Evolutionary conservation across 2,888 invertebrate genomes (phyloP).

Genomic region (Mythimna ferrago): DNA sequence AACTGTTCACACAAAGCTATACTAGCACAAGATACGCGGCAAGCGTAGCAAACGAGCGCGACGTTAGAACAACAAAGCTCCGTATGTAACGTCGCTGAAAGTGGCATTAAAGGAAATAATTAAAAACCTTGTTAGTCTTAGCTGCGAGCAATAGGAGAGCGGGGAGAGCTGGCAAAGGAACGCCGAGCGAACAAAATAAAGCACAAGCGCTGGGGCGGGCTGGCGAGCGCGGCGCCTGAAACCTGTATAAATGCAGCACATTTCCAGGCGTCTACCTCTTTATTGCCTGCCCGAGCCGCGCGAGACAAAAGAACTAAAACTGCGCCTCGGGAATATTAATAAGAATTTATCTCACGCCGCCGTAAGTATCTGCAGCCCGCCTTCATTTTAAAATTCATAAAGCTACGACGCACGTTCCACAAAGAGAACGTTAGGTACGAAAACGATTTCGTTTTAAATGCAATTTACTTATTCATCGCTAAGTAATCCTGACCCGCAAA

Average conservation of each 20-base stretch:
- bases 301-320: conserved; percentile 87
- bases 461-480: conserved; percentile 78
- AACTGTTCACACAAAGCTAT: conserved; percentile 42
- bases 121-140: conserved; percentile 89
- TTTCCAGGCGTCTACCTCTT: conserved; percentile 86
- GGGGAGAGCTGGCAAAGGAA: conserved; percentile 85
- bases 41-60: conserved; percentile 48
- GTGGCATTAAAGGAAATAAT: conserved; percentile 89
- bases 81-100: conserved; percentile 78
- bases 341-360: conserved; percentile 80
- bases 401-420: conserved; percentile 62
- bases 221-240: conserved; percentile 69
- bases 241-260: conserved; percentile 87
- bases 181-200: conserved; percentile 84
- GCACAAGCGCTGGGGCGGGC: conserved; percentile 64
- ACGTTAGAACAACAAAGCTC: conserved; percentile 71
- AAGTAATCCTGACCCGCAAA: conserved; percentile 74
- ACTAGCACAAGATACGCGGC: conserved; percentile 36
- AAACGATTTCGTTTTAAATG: conserved; percentile 74
- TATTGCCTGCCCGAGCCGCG: conserved; percentile 81
- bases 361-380: conserved; percentile 69
- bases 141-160: conserved; percentile 85
- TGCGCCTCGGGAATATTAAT: conserved; percentile 83
- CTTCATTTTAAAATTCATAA: conserved; percentile 76
- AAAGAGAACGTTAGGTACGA: conserved; percentile 65